These are phyloP conservation scores for Gadopsis marmoratus DNA, from an alignment of 2,797 vertebrate genomes.

Conservation along the genomic window DNA sequence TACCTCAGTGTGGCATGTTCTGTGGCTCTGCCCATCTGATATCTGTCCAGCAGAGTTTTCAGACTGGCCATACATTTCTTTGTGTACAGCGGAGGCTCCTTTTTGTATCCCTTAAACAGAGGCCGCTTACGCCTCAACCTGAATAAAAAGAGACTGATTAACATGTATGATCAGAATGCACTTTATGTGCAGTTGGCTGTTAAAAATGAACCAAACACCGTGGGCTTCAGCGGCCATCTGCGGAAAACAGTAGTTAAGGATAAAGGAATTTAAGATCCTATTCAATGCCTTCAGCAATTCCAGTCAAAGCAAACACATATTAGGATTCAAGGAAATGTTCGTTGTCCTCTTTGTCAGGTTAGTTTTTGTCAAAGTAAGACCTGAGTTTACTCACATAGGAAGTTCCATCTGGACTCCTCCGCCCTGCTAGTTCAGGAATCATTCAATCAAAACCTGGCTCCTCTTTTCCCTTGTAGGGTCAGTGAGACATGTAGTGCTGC, in stretches of 20 bases:
- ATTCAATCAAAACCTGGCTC: neutral
- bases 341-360: neutral
- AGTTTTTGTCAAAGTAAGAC: neutral
- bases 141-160: slow-evolving; percentile 22
- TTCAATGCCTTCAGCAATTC: neutral
- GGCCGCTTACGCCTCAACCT: slow-evolving; percentile 57
- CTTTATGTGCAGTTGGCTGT: neutral
- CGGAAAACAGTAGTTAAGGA: neutral
- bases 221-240: neutral
- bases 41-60: slow-evolving; percentile 10
- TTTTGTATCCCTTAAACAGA: neutral
- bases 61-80: slow-evolving; percentile 43
- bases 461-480: neutral
- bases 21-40: neutral
- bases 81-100: slow-evolving; percentile 6
- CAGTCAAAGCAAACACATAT: neutral
- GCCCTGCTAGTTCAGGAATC: neutral
- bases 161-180: neutral
- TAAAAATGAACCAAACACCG: neutral
- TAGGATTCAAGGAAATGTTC: neutral
- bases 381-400: slow-evolving; percentile 60
- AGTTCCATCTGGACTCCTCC: slow-evolving; percentile 44
- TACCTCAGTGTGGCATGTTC: slow-evolving; percentile 27
- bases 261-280: neutral
- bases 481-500: no score